Evolutionary conservation across 2,113 vertebrate genomes (phyloP).

Genomic region (Megaceryle torquata): DNA sequence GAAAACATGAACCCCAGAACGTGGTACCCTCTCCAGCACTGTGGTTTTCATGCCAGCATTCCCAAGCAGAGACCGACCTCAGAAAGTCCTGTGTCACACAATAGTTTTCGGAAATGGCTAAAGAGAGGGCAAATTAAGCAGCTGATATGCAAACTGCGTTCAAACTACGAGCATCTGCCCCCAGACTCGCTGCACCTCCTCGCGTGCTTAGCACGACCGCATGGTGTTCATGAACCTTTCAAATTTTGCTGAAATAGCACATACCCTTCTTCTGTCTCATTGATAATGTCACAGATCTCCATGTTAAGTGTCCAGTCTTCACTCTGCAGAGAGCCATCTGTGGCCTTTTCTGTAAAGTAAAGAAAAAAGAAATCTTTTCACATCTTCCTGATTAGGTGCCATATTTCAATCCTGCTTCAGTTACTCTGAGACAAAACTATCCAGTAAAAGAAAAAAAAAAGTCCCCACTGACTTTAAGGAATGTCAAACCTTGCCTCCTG

Average conservation of each 20-base stretch:
- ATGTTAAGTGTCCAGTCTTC: slow-evolving; percentile 99
- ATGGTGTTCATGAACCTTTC: background rate
- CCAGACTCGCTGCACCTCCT: background rate
- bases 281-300: slow-evolving; percentile 99
- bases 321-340: slow-evolving; percentile 94
- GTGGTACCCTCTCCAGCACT: background rate
- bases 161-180: background rate
- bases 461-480: background rate
- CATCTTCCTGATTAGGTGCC: background rate
- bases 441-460: background rate
- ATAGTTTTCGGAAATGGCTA: background rate
- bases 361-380: slow-evolving; percentile 49
- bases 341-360: slow-evolving; percentile 88
- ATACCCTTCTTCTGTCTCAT: slow-evolving; percentile 98
- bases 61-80: background rate
- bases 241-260: slow-evolving; percentile 21
- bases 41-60: background rate
- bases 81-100: background rate
- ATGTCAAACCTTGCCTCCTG: background rate
- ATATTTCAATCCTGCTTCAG: background rate
- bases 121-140: background rate
- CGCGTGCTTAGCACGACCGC: background rate
- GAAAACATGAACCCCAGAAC: background rate
- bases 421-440: background rate
- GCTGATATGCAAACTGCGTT: background rate